A percentile compares a stretch with the other conserved stretches of the same genome.
phyloP scores from a whole-genome alignment of 2,888 invertebrate genomes.

The Nebria salina region DNA sequence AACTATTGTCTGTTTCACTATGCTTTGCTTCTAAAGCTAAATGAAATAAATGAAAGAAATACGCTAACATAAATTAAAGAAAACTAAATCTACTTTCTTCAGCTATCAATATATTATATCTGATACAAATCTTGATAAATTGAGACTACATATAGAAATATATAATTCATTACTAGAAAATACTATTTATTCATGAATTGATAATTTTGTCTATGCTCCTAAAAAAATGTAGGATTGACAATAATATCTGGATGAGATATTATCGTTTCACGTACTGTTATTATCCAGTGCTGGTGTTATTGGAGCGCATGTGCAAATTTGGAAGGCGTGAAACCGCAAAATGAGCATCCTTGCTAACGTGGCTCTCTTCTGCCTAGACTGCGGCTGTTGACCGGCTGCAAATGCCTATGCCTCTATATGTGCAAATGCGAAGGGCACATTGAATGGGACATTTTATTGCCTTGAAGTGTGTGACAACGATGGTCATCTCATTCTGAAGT shows the following conservation, averaged over 20 bases:
- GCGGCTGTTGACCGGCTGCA: neutral
- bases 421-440: constrained; percentile 1
- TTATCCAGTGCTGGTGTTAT: neutral
- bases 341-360: neutral
- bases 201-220: no score
- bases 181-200: no score
- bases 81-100: neutral
- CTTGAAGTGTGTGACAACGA: neutral
- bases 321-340: neutral
- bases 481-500: neutral
- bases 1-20: neutral
- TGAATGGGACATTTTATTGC: constrained; percentile 1
- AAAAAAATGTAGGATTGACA: no score
- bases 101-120: no score
- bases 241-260: neutral
- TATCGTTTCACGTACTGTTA: neutral
- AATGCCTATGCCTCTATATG: neutral
- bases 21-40: neutral
- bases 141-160: no score
- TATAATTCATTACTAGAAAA: no score
- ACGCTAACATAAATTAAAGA: no score
- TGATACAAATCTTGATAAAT: no score
- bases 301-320: neutral
- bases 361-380: neutral
- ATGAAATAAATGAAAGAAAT: no score